Base-by-base conservation (phyloP, 2,888 invertebrate genomes). In the Ceraclea dissimilis region DNA sequence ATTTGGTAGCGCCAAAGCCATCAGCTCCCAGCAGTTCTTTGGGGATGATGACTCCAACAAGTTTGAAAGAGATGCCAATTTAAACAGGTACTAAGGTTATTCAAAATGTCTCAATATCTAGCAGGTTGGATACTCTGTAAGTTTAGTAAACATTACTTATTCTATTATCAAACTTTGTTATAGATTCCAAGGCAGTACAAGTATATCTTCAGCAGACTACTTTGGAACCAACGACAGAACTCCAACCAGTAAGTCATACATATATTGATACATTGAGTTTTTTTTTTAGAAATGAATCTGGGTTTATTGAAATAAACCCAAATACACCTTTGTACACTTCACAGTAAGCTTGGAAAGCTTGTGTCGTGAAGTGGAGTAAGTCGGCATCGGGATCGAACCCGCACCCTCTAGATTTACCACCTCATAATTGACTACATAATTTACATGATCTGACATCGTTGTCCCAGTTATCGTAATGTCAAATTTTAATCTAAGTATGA, bases 21-120 rank as follows among this genome's bases (percentile, higher is more conserved):
- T 99, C 68, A 97, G 97, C 57, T 98, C 98, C 0, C 94, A 95
- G 68, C 96, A 96, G 77, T 97, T 85, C 79, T 98, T 98, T 71
- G 90, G 90, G 6, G 90, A 88, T 65, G 81, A 81, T 59, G 69
- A 72, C 8, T 18, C 56, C 13, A 60, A 57, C 62, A 62, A 68
- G 34, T 69, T 68, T 66, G 81, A 80, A 69, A 74, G 77, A 33
- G 79, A 80, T 65, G 73, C 79, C 49, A 82, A 79, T 71, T 71
- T 85, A 67, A 74, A 68, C 59, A 66, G 63, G 63, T 63, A 46
- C 54, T 44, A n/a, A 16, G 11, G 10, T 51, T 39, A 39, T 39
- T n/a, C n/a, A n/a, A n/a, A n/a, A 39, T 39, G 5, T 5, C 5
- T n/a, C 39, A 8, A n/a, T 39, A 13, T 22, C 17, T 13, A 39